phyloP scores from a whole-genome alignment of 53 echinoderm and acorn worm genomes.

The Paracentrotus lividus region DNA sequence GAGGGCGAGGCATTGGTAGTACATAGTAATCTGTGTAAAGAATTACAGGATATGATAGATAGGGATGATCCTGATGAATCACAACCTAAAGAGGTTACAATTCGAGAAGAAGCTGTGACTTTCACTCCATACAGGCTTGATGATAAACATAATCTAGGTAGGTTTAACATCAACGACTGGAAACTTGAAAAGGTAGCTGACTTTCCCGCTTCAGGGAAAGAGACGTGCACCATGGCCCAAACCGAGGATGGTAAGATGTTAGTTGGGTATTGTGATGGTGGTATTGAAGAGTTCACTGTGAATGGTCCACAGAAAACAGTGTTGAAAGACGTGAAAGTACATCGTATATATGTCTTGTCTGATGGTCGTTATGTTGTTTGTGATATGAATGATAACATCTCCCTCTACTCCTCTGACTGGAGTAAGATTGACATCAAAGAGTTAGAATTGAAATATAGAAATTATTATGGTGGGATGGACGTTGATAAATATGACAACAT shows the following conservation, averaged over 20 bases:
- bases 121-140: not conserved
- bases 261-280: not conserved
- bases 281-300: not conserved
- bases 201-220: not conserved
- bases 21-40: not conserved
- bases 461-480: not conserved
- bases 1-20: not conserved
- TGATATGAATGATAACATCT: not conserved
- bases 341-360: not conserved
- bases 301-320: slow-evolving; percentile 2
- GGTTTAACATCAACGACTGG: not conserved
- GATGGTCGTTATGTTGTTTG: not conserved
- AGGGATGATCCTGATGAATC: not conserved
- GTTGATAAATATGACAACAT: not conserved
- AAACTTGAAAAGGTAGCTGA: not conserved
- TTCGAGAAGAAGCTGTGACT: not conserved
- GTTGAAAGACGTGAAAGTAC: not conserved
- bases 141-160: not conserved
- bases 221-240: not conserved
- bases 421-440: not conserved
- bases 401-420: not conserved
- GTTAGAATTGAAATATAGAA: not conserved
- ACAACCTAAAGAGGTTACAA: not conserved
- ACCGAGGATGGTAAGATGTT: not conserved
- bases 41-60: slow-evolving; percentile 1